A percentile compares a stretch with the other conserved stretches of the same genome.
Evolutionary conservation across 1,140 invertebrate species (phyloP).

Genomic region (Drosophila melanica): DNA sequence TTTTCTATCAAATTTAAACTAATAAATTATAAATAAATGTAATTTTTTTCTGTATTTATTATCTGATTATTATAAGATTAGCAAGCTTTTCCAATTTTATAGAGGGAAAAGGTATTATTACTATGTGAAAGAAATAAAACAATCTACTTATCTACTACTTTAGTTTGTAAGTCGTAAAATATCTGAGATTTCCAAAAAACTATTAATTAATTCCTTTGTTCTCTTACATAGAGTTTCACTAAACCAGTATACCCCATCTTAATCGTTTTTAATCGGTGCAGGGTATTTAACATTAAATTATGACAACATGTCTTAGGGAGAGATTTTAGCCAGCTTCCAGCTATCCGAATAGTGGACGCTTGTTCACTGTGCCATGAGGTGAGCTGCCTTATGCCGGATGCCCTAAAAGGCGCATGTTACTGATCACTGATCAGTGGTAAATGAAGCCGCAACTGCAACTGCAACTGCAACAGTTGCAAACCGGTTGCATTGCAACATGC

Average conservation of each 20-base stretch:
- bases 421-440: constrained; percentile 32
- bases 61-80: too few species aligned
- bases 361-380: constrained; percentile 60
- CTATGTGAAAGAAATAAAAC: too few species aligned
- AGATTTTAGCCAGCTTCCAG: constrained; percentile 6
- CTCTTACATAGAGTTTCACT: neutral
- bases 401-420: constrained; percentile 34
- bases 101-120: too few species aligned
- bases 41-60: too few species aligned
- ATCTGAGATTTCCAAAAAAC: too few species aligned
- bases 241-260: neutral
- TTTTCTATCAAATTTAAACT: too few species aligned
- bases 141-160: too few species aligned
- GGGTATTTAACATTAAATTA: constrained; percentile 5
- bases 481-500: constrained; percentile 61
- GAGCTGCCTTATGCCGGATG: constrained; percentile 26
- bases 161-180: too few species aligned
- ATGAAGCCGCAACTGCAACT: constrained; percentile 46
- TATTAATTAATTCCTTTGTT: too few species aligned
- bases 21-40: too few species aligned
- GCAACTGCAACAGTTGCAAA: constrained; percentile 48
- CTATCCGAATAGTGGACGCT: neutral
- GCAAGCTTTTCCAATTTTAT: too few species aligned
- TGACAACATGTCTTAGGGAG: constrained; percentile 35
- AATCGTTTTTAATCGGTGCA: neutral